Evolutionary conservation across 1,140 invertebrate species (phyloP), one percentile per base, ranked within the genome.

Genomic region (Drosophila willistoni): DNA sequence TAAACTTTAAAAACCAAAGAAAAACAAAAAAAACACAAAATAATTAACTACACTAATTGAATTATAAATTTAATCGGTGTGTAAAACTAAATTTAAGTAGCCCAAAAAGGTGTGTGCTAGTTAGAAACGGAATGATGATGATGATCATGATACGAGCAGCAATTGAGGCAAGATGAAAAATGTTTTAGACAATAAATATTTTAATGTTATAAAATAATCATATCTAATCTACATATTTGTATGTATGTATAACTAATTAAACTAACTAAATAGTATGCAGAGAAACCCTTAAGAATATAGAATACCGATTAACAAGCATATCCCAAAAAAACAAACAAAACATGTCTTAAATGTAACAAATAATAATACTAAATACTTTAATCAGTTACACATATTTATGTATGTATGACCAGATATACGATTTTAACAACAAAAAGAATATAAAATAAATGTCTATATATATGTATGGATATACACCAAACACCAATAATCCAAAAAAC

Each of bases 121-220:
- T 86, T 86, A 87, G 82, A 79, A 82, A 77, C 41, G 74, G 82
- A 71, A 65, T 22, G 33, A 61, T 44, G 60, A 25, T 25, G 22
- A 25, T 25, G 22, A 25, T 22, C 1, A 22, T 25, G 22, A 25
- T 25, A 25, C 22, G 3, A 39, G 33, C 51, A 64, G 42, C 77
- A 83, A 73, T 62, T 61, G 56, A 64, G 68, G 64, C 67, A 65
- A 55, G 36, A 66, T 83, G 75, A 81, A 79, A 51, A 89, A 87
- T 84, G 84, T 84, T 87, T 87, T 87, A 87, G 84, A 87, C 84
- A 87, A 87, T 87, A 87, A 87, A 87, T 87, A 87, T 84, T 89
- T 84, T 89, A 87, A 87, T 84, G 71, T 77, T 89, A n/a, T n/a
- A n/a, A 89, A 29, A n/a, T 34, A 57, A 57, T 34, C 17, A 33